Evolutionary conservation across 2,888 invertebrate species (phyloP).

Genomic region (Lasioglossum lativentre): DNA sequence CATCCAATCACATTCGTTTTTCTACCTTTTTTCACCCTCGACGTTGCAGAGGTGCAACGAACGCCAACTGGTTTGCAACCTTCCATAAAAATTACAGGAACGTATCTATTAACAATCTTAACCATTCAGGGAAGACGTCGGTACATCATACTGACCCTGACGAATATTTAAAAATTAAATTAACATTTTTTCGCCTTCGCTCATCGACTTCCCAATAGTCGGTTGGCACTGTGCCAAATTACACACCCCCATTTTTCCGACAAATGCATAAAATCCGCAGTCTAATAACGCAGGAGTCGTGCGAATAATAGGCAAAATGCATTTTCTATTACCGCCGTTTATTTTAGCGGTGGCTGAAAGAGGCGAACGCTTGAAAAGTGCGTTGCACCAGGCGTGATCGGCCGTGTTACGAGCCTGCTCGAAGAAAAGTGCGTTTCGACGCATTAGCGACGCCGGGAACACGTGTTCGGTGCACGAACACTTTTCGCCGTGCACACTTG

Average conservation of each 20-base stretch:
- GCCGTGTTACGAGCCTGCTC: slow-evolving; percentile 58
- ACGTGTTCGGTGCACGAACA: slow-evolving; percentile 75
- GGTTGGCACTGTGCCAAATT: not conserved
- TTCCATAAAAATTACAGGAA: not conserved
- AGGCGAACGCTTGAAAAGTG: slow-evolving; percentile 32
- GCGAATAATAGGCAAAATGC: not conserved
- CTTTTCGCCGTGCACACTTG: slow-evolving; percentile 75
- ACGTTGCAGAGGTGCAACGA: not conserved
- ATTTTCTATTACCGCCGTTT: not conserved
- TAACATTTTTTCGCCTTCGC: too few relatives aligned
- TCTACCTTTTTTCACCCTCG: too few relatives aligned
- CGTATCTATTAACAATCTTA: too few relatives aligned
- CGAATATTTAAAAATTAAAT: not conserved
- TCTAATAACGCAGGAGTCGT: not conserved
- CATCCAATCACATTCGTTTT: not conserved
- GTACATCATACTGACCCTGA: not conserved
- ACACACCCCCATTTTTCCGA: not conserved
- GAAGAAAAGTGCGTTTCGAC: slow-evolving; percentile 65
- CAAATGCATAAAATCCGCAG: not conserved
- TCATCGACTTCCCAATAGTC: too few relatives aligned
- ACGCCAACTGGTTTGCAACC: too few relatives aligned
- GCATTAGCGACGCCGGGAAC: slow-evolving; percentile 69
- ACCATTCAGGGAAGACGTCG: not conserved
- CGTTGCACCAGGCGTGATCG: slow-evolving; percentile 50
- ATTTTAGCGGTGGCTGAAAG: not conserved